Evolutionary conservation across 2,888 invertebrate species (phyloP).

Genomic region (Pammene fasciana): DNA sequence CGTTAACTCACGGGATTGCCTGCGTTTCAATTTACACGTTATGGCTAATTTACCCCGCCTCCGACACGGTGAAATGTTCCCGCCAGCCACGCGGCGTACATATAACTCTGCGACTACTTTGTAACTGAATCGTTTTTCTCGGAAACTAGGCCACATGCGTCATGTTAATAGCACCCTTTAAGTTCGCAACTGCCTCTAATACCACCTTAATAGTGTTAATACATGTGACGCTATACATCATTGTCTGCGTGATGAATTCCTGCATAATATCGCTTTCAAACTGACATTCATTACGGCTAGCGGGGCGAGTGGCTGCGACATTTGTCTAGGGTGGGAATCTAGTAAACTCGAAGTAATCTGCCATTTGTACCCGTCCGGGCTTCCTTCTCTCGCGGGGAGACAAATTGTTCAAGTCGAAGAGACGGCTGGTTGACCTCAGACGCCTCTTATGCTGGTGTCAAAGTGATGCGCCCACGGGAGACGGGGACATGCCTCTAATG

Average conservation of each 20-base stretch:
- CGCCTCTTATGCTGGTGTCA: constrained; percentile 39
- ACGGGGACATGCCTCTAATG: constrained; percentile 30
- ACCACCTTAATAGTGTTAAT: constrained; percentile 44
- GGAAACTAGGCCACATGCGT: constrained; percentile 30
- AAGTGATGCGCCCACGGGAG: constrained; percentile 30
- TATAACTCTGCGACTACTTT: constrained; percentile 30
- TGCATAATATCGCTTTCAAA: constrained; percentile 65
- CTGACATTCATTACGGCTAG: constrained; percentile 59
- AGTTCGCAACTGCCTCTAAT: constrained; percentile 33
- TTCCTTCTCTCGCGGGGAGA: constrained; percentile 58
- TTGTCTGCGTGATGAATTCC: constrained; percentile 51
- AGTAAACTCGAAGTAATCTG: constrained; percentile 69
- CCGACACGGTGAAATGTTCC: constrained; percentile 27
- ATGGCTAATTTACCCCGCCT: constrained; percentile 65
- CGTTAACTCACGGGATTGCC: constrained; percentile 56
- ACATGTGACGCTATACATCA: constrained; percentile 55
- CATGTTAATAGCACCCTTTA: constrained; percentile 39
- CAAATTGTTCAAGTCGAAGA: constrained; percentile 56
- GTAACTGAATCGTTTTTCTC: constrained; percentile 31
- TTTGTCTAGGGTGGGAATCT: constrained; percentile 56
- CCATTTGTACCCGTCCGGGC: constrained; percentile 69
- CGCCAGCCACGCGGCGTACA: constrained; percentile 16
- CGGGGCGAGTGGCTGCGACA: constrained; percentile 57
- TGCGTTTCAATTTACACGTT: constrained; percentile 69
- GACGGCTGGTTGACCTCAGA: constrained; percentile 49